phyloP scores from a whole-genome alignment of 2,797 vertebrate genomes.

The Setipinna tenuifilis region DNA sequence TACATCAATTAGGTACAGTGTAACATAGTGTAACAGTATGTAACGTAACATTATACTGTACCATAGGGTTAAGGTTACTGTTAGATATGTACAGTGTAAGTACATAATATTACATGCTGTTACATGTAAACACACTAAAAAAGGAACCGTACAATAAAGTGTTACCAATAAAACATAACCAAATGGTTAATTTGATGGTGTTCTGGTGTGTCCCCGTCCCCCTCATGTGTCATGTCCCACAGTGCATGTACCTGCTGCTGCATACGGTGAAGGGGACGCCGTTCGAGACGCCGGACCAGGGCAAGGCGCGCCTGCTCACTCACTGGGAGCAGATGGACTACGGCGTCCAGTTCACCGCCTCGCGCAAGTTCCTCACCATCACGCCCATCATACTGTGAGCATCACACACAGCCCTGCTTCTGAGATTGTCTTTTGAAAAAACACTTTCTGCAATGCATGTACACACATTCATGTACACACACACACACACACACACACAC shows the following conservation, averaged over 20 bases:
- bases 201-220: too few relatives aligned
- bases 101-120: too few relatives aligned
- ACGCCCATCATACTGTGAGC: conserved; percentile 96
- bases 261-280: conserved; percentile 97
- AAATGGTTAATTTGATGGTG: too few relatives aligned
- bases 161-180: too few relatives aligned
- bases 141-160: too few relatives aligned
- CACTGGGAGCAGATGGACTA: conserved; percentile 99
- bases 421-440: not conserved
- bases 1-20: too few relatives aligned
- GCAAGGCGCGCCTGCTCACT: conserved; percentile 92
- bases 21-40: too few relatives aligned
- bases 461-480: not conserved
- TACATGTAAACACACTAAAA: too few relatives aligned
- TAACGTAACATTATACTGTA: too few relatives aligned
- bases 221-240: too few relatives aligned
- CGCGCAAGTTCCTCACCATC: conserved; percentile 97
- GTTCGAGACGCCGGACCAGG: conserved; percentile 96
- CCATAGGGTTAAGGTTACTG: too few relatives aligned
- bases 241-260: conserved; percentile 97
- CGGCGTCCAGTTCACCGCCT: conserved; percentile 94
- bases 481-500: not conserved
- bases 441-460: not conserved
- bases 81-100: too few relatives aligned
- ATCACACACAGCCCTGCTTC: not conserved